Conservation (phyloP, 2,888 invertebrate genomes). For the Lithophane semibrunnea region DNA sequence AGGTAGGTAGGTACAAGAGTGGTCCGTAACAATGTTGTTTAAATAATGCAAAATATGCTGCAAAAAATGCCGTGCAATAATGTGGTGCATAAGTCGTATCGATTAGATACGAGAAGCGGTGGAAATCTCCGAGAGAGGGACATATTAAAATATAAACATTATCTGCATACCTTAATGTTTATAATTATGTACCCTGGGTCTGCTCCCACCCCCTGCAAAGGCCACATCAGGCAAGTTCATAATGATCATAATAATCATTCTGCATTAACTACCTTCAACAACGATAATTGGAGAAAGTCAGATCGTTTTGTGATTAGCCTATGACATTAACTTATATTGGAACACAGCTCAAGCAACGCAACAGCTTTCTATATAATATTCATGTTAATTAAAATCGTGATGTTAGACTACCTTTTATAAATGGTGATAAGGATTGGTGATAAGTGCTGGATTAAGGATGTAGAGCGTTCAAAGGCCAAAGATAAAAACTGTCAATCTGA, state of each 20-base stretch:
- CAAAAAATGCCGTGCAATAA: too few species aligned
- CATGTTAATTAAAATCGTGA: constrained; percentile 1
- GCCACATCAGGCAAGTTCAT: neutral
- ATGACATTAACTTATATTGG: constrained; percentile 2
- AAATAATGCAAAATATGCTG: too few species aligned
- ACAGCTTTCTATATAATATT: constrained; percentile 13
- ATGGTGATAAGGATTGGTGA: neutral
- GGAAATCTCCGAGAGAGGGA: neutral
- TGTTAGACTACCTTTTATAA: neutral
- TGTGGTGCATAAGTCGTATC: neutral
- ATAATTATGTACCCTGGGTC: too few species aligned
- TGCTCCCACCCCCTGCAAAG: neutral
- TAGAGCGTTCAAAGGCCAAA: neutral
- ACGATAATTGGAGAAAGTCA: constrained; percentile 15
- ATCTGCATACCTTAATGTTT: neutral
- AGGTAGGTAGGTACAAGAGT: neutral
- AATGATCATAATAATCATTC: neutral
- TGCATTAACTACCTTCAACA: constrained; percentile 4
- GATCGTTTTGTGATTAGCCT: constrained; percentile 19
- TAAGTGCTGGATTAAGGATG: neutral
- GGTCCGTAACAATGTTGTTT: neutral
- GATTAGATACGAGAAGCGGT: neutral
- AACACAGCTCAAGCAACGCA: neutral
- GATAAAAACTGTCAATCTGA: neutral
- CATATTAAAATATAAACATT: neutral